Percentiles rank a stretch among this genome's conserved stretches.
Evolutionary conservation across 2,888 invertebrate genomes (phyloP).

Genomic region (Aporophyla lueneburgensis): DNA sequence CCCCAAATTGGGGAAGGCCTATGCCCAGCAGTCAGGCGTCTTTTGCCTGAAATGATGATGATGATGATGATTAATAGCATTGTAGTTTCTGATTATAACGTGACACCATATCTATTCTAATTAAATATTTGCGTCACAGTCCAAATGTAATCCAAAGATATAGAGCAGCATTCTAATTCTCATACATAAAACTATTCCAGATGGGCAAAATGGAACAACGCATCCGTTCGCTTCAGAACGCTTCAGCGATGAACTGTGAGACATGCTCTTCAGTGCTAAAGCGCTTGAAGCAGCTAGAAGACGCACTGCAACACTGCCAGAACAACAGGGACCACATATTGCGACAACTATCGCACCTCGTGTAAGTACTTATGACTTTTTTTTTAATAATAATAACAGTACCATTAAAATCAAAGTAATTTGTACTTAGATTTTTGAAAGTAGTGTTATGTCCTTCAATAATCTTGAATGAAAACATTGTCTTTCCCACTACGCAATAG

Average conservation of each 20-base stretch:
- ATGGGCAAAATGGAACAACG: constrained; percentile 93
- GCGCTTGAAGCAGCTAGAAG: constrained; percentile 92
- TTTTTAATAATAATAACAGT: background rate
- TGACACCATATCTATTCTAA: background rate
- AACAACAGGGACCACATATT: constrained; percentile 93
- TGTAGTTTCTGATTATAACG: too few species aligned
- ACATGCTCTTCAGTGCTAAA: constrained; percentile 92
- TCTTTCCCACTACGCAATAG: background rate
- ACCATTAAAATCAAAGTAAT: background rate
- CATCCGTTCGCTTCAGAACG: constrained; percentile 93
- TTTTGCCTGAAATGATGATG: too few species aligned
- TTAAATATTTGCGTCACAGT: too few species aligned
- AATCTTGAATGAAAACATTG: background rate
- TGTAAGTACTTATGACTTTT: constrained; percentile 90
- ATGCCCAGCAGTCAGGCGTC: too few species aligned
- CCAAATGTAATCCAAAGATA: background rate
- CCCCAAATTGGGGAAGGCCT: too few species aligned
- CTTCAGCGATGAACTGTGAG: constrained; percentile 92
- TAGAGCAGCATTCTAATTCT: background rate
- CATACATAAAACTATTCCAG: constrained; percentile 78
- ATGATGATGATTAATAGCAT: too few species aligned
- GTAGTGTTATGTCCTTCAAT: too few species aligned
- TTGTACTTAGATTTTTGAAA: too few species aligned
- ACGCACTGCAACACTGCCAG: constrained; percentile 90
- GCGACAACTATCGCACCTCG: constrained; percentile 94